Base-by-base conservation (phyloP, 2,113 vertebrate species). In the Holacanthus passer region DNA sequence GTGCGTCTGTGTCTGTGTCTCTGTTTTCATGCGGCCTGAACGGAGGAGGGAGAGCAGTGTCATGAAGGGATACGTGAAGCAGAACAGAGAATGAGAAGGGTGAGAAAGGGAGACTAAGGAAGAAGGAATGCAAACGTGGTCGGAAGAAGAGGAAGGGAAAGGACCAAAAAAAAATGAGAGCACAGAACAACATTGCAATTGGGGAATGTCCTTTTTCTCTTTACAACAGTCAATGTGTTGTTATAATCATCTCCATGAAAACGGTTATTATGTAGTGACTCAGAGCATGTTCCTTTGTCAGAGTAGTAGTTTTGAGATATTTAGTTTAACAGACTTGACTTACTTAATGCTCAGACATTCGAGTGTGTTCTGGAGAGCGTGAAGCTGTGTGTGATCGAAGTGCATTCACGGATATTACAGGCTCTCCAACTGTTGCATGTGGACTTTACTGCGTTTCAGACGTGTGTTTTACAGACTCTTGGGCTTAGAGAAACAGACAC, bases 121-220 rank as follows among this genome's bases (percentile, higher is more conserved):
- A 88, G 78, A 82, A 89, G 81, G 83, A 91, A 88, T 89, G 86
- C 83, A 87, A 91, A 88, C 65, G 71, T 90, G 86, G 87, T 89
- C 17, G 55, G 87, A 83, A 87, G 87, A 84, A 86, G 84, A 91
- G 79, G 81, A 88, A 83, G 67, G 83, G 63, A 81, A 82, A 73
- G 72, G 76, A 75, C 70, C 63, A 19, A 4, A 19, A 29, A 58
- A 74, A 67, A 67, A 77, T n/a, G n/a, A n/a, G 72, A 82, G 41
- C 2, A n/a, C 31, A 43, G 41, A 75, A 59, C 71, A 81, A 70
- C 69, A 64, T 60, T 85, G 66, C 59, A 84, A 66, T 37, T 48
- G 63, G 60, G 64, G 82, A 88, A 83, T 77, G 79, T 85, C 60
- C 35, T 60, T 79, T 66, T 73, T 24, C 22, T 77, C 39, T 73